Conservation (phyloP, 2,113 vertebrate species). For the Oncorhynchus clarkii region DNA sequence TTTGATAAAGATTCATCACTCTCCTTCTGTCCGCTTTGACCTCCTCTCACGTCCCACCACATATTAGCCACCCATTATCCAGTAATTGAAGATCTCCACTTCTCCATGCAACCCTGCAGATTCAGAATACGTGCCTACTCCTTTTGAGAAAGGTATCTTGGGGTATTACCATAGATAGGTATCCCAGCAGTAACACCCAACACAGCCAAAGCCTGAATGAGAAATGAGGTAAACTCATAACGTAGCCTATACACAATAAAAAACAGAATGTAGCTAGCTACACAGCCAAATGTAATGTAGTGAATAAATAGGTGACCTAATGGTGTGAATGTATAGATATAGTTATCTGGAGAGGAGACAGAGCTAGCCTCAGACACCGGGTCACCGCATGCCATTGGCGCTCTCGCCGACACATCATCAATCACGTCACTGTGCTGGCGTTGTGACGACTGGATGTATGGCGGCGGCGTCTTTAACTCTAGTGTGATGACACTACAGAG, state of each 20-base stretch:
- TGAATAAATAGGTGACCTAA: conserved; percentile 10
- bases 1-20: conserved; percentile 73
- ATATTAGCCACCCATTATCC: conserved; percentile 71
- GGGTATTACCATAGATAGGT: conserved; percentile 19
- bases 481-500: conserved; percentile 37
- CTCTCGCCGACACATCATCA: conserved; percentile 48
- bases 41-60: conserved; percentile 69
- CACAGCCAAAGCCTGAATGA: conserved; percentile 14
- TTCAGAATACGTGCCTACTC: conserved; percentile 49
- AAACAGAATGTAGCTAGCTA: background rate
- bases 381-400: conserved; percentile 39
- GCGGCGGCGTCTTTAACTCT: conserved; percentile 46
- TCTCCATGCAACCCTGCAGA: conserved; percentile 63
- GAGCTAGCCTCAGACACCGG: conserved; percentile 41
- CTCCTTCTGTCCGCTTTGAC: conserved; percentile 69
- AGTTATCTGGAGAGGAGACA: conserved; percentile 43
- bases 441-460: conserved; percentile 57
- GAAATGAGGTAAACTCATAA: background rate
- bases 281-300: conserved; percentile 11
- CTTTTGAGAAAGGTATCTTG: conserved; percentile 9
- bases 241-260: conserved; percentile 3
- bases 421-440: conserved; percentile 44
- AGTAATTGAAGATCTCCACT: conserved; percentile 70
- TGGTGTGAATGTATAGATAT: conserved; percentile 33
- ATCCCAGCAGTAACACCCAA: conserved; percentile 5